A percentile compares a stretch with the other conserved stretches of the same genome.
These are phyloP conservation scores for Macrotis lagotis DNA, from an alignment of 2,113 vertebrate species.

Conservation along the genomic window DNA sequence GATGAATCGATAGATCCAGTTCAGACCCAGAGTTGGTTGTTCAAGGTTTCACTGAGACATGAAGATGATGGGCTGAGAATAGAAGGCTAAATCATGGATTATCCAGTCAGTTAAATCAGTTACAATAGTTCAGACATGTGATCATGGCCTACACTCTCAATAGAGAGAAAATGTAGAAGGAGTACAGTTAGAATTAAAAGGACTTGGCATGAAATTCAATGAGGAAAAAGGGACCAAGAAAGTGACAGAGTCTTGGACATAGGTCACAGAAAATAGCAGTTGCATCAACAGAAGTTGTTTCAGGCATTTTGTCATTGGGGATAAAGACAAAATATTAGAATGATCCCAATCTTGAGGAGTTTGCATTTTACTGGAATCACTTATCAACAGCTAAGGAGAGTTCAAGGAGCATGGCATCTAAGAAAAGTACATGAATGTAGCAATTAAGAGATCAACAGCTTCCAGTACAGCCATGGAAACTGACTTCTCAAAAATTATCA, in stretches of 20 bases:
- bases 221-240: neutral
- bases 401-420: neutral
- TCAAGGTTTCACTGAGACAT: neutral
- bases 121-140: too few relatives aligned
- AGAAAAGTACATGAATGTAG: neutral
- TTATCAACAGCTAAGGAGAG: neutral
- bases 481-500: neutral
- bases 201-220: neutral
- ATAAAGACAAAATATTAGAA: neutral
- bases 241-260: neutral
- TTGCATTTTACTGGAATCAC: neutral
- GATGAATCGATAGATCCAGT: neutral
- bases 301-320: neutral
- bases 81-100: neutral
- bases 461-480: neutral
- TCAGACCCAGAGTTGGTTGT: neutral
- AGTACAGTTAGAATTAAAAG: neutral
- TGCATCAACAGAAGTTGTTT: neutral
- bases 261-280: neutral
- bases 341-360: neutral
- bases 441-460: neutral
- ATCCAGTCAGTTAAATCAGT: too few relatives aligned
- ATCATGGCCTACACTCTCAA: too few relatives aligned
- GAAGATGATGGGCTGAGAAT: neutral
- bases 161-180: too few relatives aligned